A percentile compares a stretch with the other conserved stretches of the same genome.
Evolutionary conservation across 1,140 invertebrate species (phyloP).

Genomic region (Galendromus occidentalis): DNA sequence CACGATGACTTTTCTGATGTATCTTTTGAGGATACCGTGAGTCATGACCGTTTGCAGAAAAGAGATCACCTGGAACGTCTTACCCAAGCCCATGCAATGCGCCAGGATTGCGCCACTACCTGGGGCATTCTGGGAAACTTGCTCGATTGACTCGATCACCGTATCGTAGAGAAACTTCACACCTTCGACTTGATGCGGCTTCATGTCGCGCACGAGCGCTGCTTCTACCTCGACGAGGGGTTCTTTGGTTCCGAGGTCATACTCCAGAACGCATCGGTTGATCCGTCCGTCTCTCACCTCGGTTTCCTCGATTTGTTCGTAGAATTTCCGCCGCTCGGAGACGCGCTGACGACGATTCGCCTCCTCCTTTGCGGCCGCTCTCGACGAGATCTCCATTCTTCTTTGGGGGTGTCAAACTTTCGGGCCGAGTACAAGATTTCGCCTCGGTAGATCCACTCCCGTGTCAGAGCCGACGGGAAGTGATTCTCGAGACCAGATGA

Average conservation of each 20-base stretch:
- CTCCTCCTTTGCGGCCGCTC: too few species aligned
- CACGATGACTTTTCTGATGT: slow-evolving; percentile 55
- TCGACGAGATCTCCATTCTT: too few species aligned
- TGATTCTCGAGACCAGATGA: too few species aligned
- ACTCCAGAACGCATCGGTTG: slow-evolving; percentile 54
- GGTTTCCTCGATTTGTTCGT: too few species aligned
- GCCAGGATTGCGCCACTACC: slow-evolving; percentile 52
- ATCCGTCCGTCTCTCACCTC: too few species aligned
- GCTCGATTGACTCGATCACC: slow-evolving; percentile 66
- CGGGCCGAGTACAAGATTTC: too few species aligned
- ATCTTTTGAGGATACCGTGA: slow-evolving; percentile 34
- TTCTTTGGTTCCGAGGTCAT: slow-evolving; percentile 59
- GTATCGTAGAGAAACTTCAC: slow-evolving; percentile 94
- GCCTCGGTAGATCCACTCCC: too few species aligned
- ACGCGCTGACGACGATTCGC: too few species aligned
- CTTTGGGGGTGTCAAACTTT: too few species aligned
- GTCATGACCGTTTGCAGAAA: slow-evolving; percentile 67
- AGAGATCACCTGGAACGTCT: slow-evolving; percentile 52
- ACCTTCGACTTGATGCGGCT: slow-evolving; percentile 70
- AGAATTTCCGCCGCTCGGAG: too few species aligned
- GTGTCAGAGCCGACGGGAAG: too few species aligned
- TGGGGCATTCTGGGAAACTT: slow-evolving; percentile 34
- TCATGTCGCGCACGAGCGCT: slow-evolving; percentile 58
- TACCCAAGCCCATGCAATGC: slow-evolving; percentile 54
- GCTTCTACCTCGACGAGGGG: slow-evolving; percentile 57